Base-by-base conservation (phyloP, 35 echinoderm and acorn worm genomes). In the Lytechinus pictus region DNA sequence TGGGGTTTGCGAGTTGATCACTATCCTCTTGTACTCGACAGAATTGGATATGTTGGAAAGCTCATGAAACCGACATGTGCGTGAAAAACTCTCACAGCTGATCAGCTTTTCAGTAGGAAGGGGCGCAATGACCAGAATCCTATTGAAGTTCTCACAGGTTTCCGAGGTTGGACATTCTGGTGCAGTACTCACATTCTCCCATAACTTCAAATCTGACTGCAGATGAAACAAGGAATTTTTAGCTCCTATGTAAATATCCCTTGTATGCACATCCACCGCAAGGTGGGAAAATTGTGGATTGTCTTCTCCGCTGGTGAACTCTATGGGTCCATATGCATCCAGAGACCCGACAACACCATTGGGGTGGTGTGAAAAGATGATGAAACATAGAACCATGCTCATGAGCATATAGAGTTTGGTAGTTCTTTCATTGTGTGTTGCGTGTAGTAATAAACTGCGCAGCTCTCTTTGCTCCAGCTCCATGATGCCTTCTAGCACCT, bases 201-300 rank as follows among this genome's bases (percentile, higher is more conserved):
- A 27, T 54, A 52, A 54, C 9, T 13, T 90, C 10, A 90, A 54
- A 33, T 90, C 88, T 90, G 88, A 44, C 33, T 54, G 29, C 9
- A 90, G 88, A 10, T 90, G 88, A 90, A 90, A 21, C 13, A 90
- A 54, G 29, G 88, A 44, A 9, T 90, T 90, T 52, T 90, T 52
- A 1, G 88, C 88, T 54, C 88, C 88, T 52, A 90, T 90, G 52
- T 90, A 90, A 28, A 90, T 52, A 54, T 90, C 52, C 10, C 88
- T 44, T 14, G 88, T 90, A 21, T 4, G 52, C 12, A 12, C 29
- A 54, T 90, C 88, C 88, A 52, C 52, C 9, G 88, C 88, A 33
- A 90, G 52, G 28, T 90, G 27, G 52, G 10, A 4, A 54, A 90
- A 90, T 89, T 58, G 5, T 58, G 28, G 28, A 28, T 90, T 4